Evolutionary conservation across 2,113 vertebrate species (phyloP), one percentile per base, ranked within the genome.

Genomic region (Mixornis gularis): DNA sequence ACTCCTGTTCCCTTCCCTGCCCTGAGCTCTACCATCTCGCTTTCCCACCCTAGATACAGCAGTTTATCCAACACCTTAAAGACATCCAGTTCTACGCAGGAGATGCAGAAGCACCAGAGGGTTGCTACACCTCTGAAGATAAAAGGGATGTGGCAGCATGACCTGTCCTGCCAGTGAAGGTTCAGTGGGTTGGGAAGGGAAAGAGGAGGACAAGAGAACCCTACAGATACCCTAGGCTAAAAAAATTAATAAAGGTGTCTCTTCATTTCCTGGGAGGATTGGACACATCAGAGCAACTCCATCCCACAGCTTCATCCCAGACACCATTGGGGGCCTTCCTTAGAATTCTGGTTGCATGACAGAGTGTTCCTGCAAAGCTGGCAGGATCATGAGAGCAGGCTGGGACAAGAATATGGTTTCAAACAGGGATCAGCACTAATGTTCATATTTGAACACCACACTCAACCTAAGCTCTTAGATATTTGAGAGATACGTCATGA

Each of bases 31-130:
- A 19, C 66, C 32, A 26, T 60, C 22, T 78, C 25, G 62, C 40
- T 44, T 74, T 56, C 34, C 70, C 52, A 59, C 32, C 51, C 59
- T 80, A 97, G 98, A 93, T 97, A 65, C 94, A 97, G 55, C 87
- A 94, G 20, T 94, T 95, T 40, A 95, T 97, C 51, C 92, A 96
- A 49, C 90, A 97, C 78, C 60, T 96, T n/a, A 73, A 79, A 8
- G 97, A 97, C 52, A 93, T 97, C 68, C 68, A 44, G 4, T 74
- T 79, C 55, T 73, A 5, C 36, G 38, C 90, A 96, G 44, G n/a
- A 64, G 5, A 29, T 4, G 15, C 20, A 82, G 68, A 88, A n/a
- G 13, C 27, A 1, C 9, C 78, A 76, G 20, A 5, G 12, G 62
- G 48, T 14, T 63, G 34, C 43, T 51, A 5, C 51, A 36, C 10